Percentiles rank a stretch among this genome's conserved stretches.
phyloP scores from a whole-genome alignment of 2,888 invertebrate species.

The Tenthredo notha region DNA sequence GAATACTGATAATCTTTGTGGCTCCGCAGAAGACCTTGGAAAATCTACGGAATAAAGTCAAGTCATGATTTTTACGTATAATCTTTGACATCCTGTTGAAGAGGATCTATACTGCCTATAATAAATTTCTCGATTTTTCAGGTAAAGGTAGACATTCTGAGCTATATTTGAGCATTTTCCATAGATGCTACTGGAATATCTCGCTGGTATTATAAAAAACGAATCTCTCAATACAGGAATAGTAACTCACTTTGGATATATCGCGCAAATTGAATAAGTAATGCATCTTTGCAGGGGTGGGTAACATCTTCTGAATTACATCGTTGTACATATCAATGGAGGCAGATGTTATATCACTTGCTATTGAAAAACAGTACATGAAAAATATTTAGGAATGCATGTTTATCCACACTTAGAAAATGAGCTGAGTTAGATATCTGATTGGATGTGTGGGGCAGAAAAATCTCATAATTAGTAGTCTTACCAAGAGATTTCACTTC shows the following conservation, averaged over 20 bases:
- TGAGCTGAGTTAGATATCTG: background rate
- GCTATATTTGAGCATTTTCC: background rate
- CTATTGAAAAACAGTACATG: slow-evolving; percentile 69
- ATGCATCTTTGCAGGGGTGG: slow-evolving; percentile 94
- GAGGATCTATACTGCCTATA: background rate
- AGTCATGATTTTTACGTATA: background rate
- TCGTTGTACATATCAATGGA: slow-evolving; percentile 89
- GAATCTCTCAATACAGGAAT: slow-evolving; percentile 78
- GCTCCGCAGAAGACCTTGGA: slow-evolving; percentile 89
- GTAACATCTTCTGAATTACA: slow-evolving; percentile 87
- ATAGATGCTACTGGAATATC: background rate
- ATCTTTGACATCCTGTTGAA: background rate
- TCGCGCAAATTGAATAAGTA: slow-evolving; percentile 94
- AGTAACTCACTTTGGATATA: slow-evolving; percentile 86
- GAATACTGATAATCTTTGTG: slow-evolving; percentile 89
- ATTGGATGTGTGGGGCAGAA: background rate
- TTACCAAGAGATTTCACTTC: slow-evolving; percentile 87
- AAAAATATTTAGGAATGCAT: too few species aligned
- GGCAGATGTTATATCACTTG: slow-evolving; percentile 85
- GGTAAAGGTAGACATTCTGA: background rate
- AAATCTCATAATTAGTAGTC: background rate
- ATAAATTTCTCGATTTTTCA: background rate
- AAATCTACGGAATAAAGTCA: slow-evolving; percentile 76
- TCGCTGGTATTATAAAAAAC: background rate
- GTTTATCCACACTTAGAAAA: background rate